Percentiles rank a stretch among this genome's conserved stretches.
phyloP scores from a whole-genome alignment of 2,797 vertebrate genomes.

The Smutsia temminckii region DNA sequence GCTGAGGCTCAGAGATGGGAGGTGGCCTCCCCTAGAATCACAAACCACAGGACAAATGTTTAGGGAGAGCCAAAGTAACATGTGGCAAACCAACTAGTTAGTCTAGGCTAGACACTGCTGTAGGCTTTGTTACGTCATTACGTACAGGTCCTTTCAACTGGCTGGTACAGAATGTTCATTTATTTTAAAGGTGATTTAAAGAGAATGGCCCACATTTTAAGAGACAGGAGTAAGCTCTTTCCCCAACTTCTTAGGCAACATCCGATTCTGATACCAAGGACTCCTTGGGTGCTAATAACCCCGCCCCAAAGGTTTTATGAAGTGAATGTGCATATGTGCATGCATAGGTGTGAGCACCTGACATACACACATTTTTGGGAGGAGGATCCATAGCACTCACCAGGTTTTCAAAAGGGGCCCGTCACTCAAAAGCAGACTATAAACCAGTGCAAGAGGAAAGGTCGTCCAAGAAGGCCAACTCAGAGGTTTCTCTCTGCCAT shows the following conservation, averaged over 20 bases:
- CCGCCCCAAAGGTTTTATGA: not conserved
- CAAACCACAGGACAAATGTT: not conserved
- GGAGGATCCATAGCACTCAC: no score
- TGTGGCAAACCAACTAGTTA: not conserved
- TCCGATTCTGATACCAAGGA: not conserved
- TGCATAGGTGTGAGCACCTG: not conserved
- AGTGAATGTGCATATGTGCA: not conserved
- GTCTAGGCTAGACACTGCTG: not conserved
- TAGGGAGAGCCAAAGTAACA: not conserved
- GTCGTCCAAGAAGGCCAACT: not conserved
- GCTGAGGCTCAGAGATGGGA: not conserved
- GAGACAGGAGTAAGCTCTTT: not conserved
- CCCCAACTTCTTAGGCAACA: not conserved
- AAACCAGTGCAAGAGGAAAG: not conserved
- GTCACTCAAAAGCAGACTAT: not conserved
- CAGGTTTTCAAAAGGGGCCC: not conserved
- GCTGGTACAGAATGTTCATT: not conserved
- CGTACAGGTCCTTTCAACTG: not conserved
- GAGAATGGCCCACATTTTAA: not conserved
- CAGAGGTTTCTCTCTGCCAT: not conserved
- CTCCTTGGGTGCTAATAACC: not conserved
- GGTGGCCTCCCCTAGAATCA: not conserved
- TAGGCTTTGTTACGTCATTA: not conserved
- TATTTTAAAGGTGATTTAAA: not conserved
- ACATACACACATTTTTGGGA: not conserved